Base-by-base conservation (phyloP, 2,113 vertebrate genomes). In the Pitta sordida region DNA sequence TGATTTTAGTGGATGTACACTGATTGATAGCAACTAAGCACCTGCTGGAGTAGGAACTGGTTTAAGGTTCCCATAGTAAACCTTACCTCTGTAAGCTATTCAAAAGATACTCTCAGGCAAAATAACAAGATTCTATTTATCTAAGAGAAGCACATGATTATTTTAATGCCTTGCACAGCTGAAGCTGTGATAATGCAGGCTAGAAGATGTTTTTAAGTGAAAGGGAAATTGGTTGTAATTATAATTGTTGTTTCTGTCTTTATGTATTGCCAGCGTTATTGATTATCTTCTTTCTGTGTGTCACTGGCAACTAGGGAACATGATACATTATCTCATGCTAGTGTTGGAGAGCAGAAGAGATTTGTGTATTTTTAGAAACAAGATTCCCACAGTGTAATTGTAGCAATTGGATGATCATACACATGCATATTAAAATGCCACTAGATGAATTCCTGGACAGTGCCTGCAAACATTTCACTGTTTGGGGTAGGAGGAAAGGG, bases 301-400 rank as follows among this genome's bases (percentile, higher is more conserved):
- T 44, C 67, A 36, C 44, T 92, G 81, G 68, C 80, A 84, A 23
- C 68, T 12, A 71, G 77, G 77, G 63, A 95, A 92, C 52, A 30
- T 2, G 56, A 94, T 69, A 58, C 48, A 29, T 70, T 78, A 68
- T 16, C 67, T 65, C 22, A 13, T 51, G 58, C 60, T 51, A 24
- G 41, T 59, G 48, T 2, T 78, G 83, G 75, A 96, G 24, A 83
- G 59, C 78, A 87, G 74, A 56, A 95, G 59, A 69, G 87, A 70
- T 17, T 20, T 56, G 27, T 53, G 32, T 86, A 86, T 94, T 94
- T 96, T 95, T 94, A 96, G 86, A 88, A 95, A 73, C 73, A 68
- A 62, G 84, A 94, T 87, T 95, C 93, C 53, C 58, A 43, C 64
- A 58, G 69, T 39, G 55, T 77, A 96, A 95, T 59, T 73, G 86